Evolutionary conservation across 2,888 invertebrate genomes (phyloP).

Genomic region (Pilophorus perplexus): DNA sequence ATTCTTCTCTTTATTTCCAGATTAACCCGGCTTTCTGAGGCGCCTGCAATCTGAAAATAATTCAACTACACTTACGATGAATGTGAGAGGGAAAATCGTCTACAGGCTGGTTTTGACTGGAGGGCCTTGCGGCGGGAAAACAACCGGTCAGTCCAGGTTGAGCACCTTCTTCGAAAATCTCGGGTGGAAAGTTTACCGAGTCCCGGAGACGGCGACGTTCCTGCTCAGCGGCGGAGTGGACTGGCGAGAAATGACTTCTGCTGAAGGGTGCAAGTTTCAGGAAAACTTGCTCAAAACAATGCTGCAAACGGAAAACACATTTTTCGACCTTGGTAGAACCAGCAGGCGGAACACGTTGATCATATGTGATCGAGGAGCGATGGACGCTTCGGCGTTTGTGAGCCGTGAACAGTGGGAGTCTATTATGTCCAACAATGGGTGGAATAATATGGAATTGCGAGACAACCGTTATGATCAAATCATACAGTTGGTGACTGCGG

Average conservation of each 20-base stretch:
- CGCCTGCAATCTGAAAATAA: no score
- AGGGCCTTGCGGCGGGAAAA: conserved; percentile 97
- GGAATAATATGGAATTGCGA: conserved; percentile 88
- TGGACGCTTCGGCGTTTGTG: conserved; percentile 97
- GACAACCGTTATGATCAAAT: conserved; percentile 97
- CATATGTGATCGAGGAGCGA: conserved; percentile 96
- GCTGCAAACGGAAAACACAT: conserved; percentile 95
- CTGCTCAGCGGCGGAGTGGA: conserved; percentile 64
- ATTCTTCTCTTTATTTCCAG: no score
- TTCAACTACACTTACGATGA: no score
- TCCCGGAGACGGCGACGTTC: conserved; percentile 98
- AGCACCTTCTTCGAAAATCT: conserved; percentile 98
- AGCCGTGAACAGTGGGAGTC: conserved; percentile 85
- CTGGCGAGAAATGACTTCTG: conserved; percentile 9
- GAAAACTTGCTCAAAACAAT: conserved; percentile 94
- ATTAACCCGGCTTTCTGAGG: no score
- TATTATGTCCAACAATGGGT: conserved; percentile 76
- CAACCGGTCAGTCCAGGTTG: conserved; percentile 91
- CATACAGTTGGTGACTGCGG: conserved; percentile 94
- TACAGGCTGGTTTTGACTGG: conserved; percentile 28
- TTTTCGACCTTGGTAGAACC: conserved; percentile 76
- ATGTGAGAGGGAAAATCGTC: no score
- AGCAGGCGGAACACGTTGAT: conserved; percentile 88
- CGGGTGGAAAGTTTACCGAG: conserved; percentile 97
- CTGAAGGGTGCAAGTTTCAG: conserved; percentile 80